These are phyloP conservation scores for Campoletis raptor DNA, from an alignment of 2,888 invertebrate genomes.

Conservation along the genomic window DNA sequence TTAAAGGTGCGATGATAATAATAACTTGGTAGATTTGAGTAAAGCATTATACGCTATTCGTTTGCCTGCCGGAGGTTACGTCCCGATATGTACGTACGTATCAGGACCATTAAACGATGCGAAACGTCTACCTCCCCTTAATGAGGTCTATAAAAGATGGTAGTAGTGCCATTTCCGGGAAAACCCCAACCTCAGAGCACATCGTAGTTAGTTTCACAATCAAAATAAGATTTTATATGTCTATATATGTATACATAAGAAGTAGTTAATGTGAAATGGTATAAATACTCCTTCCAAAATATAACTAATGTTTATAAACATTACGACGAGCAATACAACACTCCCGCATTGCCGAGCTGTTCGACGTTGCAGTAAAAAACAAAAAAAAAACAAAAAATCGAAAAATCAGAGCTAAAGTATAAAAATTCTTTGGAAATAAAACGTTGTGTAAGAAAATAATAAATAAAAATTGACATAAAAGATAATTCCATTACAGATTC, in stretches of 20 bases:
- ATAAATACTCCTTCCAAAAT: background rate
- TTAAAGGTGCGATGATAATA: slow-evolving; percentile 20
- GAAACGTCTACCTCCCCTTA: slow-evolving; percentile 31
- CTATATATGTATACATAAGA: background rate
- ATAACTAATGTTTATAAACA: background rate
- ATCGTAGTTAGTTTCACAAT: slow-evolving; percentile 22
- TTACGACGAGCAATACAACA: background rate
- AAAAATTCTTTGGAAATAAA: background rate
- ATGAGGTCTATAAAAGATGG: slow-evolving; percentile 59
- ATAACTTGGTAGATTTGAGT: slow-evolving; percentile 37
- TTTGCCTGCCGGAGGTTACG: slow-evolving; percentile 23
- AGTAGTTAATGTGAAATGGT: background rate
- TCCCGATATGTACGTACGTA: slow-evolving; percentile 40
- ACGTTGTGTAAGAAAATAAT: background rate
- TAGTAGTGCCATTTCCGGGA: slow-evolving; percentile 44
- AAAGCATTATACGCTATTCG: slow-evolving; percentile 23
- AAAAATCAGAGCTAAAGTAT: too few relatives aligned
- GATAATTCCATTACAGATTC: background rate
- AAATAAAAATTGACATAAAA: background rate
- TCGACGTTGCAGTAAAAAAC: background rate
- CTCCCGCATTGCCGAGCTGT: background rate
- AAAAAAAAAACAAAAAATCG: background rate
- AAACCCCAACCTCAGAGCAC: background rate
- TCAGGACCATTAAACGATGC: slow-evolving; percentile 47
- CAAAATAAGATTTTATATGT: background rate